Base-by-base conservation (phyloP, 2,888 invertebrate species). In the Adineta ricciae region DNA sequence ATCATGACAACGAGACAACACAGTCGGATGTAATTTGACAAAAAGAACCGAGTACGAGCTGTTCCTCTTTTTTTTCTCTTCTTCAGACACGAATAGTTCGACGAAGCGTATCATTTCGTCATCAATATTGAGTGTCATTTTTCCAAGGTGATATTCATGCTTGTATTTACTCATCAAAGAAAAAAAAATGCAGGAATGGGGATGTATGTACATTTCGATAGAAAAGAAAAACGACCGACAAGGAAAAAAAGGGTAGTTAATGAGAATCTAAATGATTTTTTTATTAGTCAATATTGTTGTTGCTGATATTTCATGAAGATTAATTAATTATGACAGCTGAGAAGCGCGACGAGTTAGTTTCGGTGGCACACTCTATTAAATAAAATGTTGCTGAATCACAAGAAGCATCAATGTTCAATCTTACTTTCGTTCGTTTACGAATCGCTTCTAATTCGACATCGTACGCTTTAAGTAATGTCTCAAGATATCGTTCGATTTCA, bases 401-500 rank as follows among this genome's bases (percentile, higher is more conserved):
- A 8, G 41, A 41, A 3, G 11, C 9, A 38, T 64, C 5, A 46
- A 46, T 46, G n/a, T n/a, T n/a, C n/a, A n/a, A n/a, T 64, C 5
- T 41, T 78, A 78, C 78, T n/a, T 41, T 41, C 2, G 78, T 41
- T 2, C 41, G 78, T 78, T n/a, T 78, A 24, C n/a, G 21, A 11
- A 78, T 78, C 2, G 78, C 41, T 41, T 78, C 78, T 24, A 41
- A 3, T 78, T 78, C 78, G 8, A 21, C 8, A n/a, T 78, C 78
- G 41, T 78, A 78, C 0, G 24, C 8, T 38, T 21, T 41, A 21
- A 38, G 4, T 78, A 78, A 78, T 78, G 38, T 78, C n/a, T 78
- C 78, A 38, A 78, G 41, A 41, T 78, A 78, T 24, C 41, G 38
- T 78, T 78, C 78, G n/a, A 78, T 78, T 41, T 78, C 78, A 41